These are phyloP conservation scores for Luidia sarsii DNA, from an alignment of 53 echinoderm and acorn worm genomes.

Conservation along the genomic window DNA sequence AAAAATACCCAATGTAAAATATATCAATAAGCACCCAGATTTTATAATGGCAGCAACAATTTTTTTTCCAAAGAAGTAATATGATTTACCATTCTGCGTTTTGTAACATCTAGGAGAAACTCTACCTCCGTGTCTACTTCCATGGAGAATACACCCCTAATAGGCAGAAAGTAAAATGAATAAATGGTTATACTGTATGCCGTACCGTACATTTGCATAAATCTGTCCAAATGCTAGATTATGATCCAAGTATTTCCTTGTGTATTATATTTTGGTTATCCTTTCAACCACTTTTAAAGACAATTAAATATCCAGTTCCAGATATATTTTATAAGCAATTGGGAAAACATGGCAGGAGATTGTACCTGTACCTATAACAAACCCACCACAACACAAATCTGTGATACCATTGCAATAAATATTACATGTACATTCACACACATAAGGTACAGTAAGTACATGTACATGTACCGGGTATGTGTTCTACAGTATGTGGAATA, in stretches of 20 bases:
- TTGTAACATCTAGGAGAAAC: constrained; percentile 72
- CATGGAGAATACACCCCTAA: constrained; percentile 82
- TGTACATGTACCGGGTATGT: too few species aligned
- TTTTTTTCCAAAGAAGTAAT: not conserved
- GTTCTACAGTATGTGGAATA: too few species aligned
- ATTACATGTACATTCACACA: too few species aligned
- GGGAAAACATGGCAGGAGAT: too few species aligned
- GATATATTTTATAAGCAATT: not conserved
- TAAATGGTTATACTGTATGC: not conserved
- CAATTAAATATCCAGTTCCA: not conserved
- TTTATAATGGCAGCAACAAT: not conserved
- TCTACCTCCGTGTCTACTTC: constrained; percentile 72
- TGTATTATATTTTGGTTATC: too few species aligned
- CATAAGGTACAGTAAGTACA: too few species aligned
- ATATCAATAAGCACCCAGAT: not conserved
- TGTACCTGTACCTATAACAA: too few species aligned
- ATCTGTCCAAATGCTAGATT: not conserved
- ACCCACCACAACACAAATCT: too few species aligned
- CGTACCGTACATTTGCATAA: not conserved
- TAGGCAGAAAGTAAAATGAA: not conserved
- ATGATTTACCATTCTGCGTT: constrained; percentile 57
- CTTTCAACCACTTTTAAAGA: not conserved
- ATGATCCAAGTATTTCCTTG: not conserved
- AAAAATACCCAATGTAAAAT: not conserved
- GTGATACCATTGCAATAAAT: too few species aligned